Conservation (phyloP, 2,888 invertebrate species). For the Lasioglossum oenotherae region DNA sequence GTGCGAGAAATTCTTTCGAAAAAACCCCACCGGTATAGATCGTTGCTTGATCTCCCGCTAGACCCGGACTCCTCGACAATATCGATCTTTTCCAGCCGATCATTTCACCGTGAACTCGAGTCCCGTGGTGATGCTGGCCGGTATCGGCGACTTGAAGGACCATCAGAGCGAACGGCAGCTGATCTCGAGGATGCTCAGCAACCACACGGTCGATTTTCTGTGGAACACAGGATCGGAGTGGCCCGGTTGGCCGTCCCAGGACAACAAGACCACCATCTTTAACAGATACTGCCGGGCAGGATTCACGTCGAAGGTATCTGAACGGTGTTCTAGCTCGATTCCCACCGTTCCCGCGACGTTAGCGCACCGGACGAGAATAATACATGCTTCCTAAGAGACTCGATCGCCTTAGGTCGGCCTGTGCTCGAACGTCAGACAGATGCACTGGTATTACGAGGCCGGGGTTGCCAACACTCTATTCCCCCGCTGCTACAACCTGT, state of each 20-base stretch:
- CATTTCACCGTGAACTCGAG: conserved; percentile 76
- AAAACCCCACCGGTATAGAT: conserved; percentile 52
- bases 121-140: conserved; percentile 77
- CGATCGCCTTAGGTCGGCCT: conserved; percentile 86
- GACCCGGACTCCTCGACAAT: neutral
- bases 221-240: conserved; percentile 96
- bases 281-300: conserved; percentile 94
- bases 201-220: conserved; percentile 93
- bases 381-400: conserved; percentile 58
- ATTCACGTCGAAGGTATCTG: conserved; percentile 94
- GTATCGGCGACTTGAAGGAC: conserved; percentile 79
- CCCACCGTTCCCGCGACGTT: neutral
- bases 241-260: conserved; percentile 88
- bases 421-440: conserved; percentile 91
- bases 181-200: conserved; percentile 91
- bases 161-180: conserved; percentile 77
- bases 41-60: neutral
- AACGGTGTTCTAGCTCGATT: conserved; percentile 12
- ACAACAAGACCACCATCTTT: conserved; percentile 89
- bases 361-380: conserved; percentile 26
- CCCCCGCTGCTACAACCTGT: conserved; percentile 94
- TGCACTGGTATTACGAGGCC: conserved; percentile 94
- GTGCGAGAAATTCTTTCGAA: conserved; percentile 81
- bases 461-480: conserved; percentile 92
- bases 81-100: conserved; percentile 62